phyloP scores from a whole-genome alignment of 2,113 vertebrate species.

The Neoarius graeffei region DNA sequence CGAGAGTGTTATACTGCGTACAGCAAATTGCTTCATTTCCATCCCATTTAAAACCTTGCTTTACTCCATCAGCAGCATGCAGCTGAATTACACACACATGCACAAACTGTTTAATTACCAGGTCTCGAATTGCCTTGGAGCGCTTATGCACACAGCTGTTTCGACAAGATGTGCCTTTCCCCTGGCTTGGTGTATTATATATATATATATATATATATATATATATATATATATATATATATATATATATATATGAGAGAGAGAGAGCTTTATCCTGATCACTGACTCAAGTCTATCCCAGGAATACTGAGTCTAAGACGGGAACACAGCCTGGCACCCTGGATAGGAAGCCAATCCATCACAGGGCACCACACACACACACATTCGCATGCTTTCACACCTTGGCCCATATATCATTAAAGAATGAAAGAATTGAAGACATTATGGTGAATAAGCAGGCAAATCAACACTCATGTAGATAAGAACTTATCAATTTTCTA shows the following conservation, averaged over 20 bases:
- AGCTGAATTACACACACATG: conserved; percentile 45
- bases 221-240: too few species aligned
- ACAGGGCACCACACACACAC: background rate
- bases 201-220: too few species aligned
- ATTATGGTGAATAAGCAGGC: background rate
- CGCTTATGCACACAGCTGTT: conserved; percentile 17
- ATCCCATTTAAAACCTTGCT: conserved; percentile 47
- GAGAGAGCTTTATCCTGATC: background rate
- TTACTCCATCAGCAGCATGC: conserved; percentile 45
- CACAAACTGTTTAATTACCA: conserved; percentile 52
- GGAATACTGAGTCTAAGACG: background rate
- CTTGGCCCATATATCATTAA: background rate
- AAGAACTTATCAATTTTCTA: background rate
- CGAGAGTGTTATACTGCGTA: conserved; percentile 35
- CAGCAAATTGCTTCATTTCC: conserved; percentile 55
- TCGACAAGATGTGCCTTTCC: background rate
- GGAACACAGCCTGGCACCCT: background rate
- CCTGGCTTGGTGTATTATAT: background rate
- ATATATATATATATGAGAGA: background rate
- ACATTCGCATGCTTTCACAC: background rate
- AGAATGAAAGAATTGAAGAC: background rate
- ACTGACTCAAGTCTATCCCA: background rate
- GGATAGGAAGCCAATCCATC: background rate
- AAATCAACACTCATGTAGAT: background rate
- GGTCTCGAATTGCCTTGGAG: conserved; percentile 50